Evolutionary conservation across 1,140 invertebrate genomes (phyloP), one percentile per base, ranked within the genome.

Genomic region (Ceratosolen fusciceps): DNA sequence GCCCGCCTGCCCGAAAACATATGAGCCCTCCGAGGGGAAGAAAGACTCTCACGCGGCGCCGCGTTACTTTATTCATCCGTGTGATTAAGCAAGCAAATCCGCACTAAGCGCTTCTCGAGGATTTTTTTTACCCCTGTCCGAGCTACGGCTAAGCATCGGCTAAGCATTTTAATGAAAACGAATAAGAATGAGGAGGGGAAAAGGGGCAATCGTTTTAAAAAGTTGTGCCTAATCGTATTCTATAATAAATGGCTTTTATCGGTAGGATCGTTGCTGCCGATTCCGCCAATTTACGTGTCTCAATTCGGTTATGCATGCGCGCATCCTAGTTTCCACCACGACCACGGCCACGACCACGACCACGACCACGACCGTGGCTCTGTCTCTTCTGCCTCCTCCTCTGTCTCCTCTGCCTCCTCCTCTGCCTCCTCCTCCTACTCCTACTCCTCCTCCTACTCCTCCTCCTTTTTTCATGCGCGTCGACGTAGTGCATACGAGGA

Each of bases 271-370:
- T 80, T 85, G 82, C 81, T 82, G 81, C 82, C 84, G 87, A 89
- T 89, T 87, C 87, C 83, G 87, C 87, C 86, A 88, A 88, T 89
- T 90, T 90, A 90, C 88, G 89, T 88, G 88, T 89, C 87, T 88
- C 87, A 90, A 89, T 88, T 84, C 47, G 85, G 84, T 85, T 83
- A 82, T 86, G n/a, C 12, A 16, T 19, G 58, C 34, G n/a, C 14
- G 58, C 58, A 31, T 62, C 47, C 39, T 26, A 26, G 5, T 26
- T 49, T 67, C n/a, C n/a, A n/a, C n/a, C 29, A n/a, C 65, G 34
- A 37, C n/a, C 16, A 24, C 26, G 3, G 37, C 37, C 8, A n/a
- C n/a, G n/a, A n/a, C n/a, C 37, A 31, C n/a, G n/a, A n/a, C n/a
- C n/a, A n/a, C n/a, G n/a, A n/a, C n/a, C n/a, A n/a, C n/a, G n/a